Conservation (phyloP, 1,140 invertebrate species). For the Pseudoatta argentina region DNA sequence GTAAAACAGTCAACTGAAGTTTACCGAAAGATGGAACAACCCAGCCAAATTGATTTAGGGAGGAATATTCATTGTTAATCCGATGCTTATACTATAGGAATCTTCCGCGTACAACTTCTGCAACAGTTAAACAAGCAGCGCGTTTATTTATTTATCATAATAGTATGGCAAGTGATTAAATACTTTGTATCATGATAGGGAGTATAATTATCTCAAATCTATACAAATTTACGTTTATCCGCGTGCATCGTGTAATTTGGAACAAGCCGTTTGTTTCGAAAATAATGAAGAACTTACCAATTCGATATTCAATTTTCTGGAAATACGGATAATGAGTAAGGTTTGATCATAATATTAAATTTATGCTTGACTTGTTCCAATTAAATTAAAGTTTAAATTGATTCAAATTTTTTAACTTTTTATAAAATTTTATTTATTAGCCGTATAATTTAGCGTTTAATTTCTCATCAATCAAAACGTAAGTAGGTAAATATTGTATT, state of each 20-base stretch:
- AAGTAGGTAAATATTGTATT: not conserved
- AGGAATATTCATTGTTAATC: not conserved
- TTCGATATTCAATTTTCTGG: not conserved
- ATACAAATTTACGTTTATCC: conserved; percentile 18
- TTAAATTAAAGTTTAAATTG: not conserved
- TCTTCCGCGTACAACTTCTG: not conserved
- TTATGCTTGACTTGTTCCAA: not conserved
- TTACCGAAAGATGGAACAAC: no score
- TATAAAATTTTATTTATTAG: not conserved
- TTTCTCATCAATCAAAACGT: not conserved
- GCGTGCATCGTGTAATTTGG: not conserved
- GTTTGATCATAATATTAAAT: not conserved
- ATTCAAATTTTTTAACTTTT: not conserved
- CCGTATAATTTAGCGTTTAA: not conserved
- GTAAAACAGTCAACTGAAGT: no score
- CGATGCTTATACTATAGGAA: conserved; percentile 14
- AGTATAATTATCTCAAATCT: conserved; percentile 31
- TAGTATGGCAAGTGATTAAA: conserved; percentile 42
- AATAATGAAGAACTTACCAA: conserved; percentile 27
- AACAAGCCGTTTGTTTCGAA: conserved; percentile 14
- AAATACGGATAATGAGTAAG: not conserved
- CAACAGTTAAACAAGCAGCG: not conserved
- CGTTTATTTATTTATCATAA: conserved; percentile 28
- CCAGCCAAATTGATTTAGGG: not conserved
- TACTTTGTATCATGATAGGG: conserved; percentile 9